Evolutionary conservation across 2,113 vertebrate species (phyloP), one percentile per base, ranked within the genome.

Genomic region (Peromyscus leucopus): DNA sequence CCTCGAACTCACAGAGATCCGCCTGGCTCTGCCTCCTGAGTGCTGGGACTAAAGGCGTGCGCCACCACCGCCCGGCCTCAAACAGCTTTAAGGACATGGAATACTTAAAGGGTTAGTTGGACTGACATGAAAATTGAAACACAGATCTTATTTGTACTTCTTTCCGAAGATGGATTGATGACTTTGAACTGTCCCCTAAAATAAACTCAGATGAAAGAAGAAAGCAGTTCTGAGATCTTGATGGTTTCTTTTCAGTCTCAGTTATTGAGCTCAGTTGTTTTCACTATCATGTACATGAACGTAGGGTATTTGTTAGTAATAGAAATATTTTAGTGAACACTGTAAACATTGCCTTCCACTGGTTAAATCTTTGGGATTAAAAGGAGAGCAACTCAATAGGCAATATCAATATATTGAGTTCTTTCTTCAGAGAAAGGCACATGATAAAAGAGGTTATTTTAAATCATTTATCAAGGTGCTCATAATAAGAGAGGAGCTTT

Each of bases 1-100:
- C n/a, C n/a, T n/a, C n/a, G n/a, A n/a, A n/a, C n/a, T n/a, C n/a
- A n/a, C n/a, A n/a, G n/a, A n/a, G n/a, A n/a, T n/a, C n/a, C n/a
- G n/a, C n/a, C n/a, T n/a, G n/a, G n/a, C n/a, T n/a, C n/a, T n/a
- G n/a, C n/a, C n/a, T n/a, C n/a, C n/a, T n/a, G n/a, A n/a, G n/a
- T n/a, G n/a, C n/a, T n/a, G n/a, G n/a, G n/a, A n/a, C n/a, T n/a
- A n/a, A n/a, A n/a, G n/a, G n/a, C n/a, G n/a, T n/a, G n/a, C n/a
- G n/a, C n/a, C n/a, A n/a, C n/a, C n/a, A n/a, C n/a, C n/a, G n/a
- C n/a, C n/a, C n/a, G n/a, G n/a, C n/a, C n/a, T n/a, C n/a, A n/a
- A 90, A 94, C 16, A 93, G 78, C 80, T 96, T 97, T 92, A 46
- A 87, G 13, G 69, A 94, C 89, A 65, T 26, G 33, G n/a, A 39